These are phyloP conservation scores for Podiceps cristatus DNA, from an alignment of 2,113 vertebrate genomes.

Conservation along the genomic window DNA sequence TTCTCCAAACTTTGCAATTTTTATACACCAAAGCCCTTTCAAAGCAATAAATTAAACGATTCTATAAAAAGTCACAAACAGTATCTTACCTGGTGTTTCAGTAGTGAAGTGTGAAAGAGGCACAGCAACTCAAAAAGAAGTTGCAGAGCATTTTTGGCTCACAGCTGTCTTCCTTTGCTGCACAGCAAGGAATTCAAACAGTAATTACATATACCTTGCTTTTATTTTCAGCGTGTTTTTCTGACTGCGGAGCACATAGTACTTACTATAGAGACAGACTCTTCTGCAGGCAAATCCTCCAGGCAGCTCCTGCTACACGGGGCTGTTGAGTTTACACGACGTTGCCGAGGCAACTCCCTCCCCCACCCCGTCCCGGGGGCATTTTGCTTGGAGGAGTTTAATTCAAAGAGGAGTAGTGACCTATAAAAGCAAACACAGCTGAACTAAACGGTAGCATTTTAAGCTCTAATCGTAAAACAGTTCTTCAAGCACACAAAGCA, in stretches of 20 bases:
- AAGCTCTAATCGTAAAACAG: neutral
- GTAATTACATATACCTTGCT: neutral
- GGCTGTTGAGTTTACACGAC: constrained; percentile 60
- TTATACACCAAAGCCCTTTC: accelerated
- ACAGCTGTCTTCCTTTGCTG: neutral
- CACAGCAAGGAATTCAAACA: neutral
- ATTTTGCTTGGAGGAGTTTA: constrained; percentile 6
- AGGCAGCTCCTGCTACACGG: neutral
- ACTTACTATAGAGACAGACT: neutral
- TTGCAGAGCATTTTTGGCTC: neutral
- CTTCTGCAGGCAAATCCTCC: neutral
- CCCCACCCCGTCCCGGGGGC: neutral
- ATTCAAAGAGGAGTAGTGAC: neutral
- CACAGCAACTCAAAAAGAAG: neutral
- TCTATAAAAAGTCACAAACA: neutral
- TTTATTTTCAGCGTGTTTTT: neutral
- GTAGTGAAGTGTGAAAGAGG: neutral
- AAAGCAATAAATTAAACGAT: neutral
- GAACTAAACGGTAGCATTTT: neutral
- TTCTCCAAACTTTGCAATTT: neutral
- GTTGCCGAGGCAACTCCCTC: constrained; percentile 67
- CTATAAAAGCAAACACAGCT: neutral
- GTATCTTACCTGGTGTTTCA: constrained; percentile 55
- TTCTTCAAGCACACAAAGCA: neutral
- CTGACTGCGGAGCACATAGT: neutral